These are phyloP conservation scores for Ferrisia virgata DNA, from an alignment of 2,888 invertebrate species.

Conservation along the genomic window DNA sequence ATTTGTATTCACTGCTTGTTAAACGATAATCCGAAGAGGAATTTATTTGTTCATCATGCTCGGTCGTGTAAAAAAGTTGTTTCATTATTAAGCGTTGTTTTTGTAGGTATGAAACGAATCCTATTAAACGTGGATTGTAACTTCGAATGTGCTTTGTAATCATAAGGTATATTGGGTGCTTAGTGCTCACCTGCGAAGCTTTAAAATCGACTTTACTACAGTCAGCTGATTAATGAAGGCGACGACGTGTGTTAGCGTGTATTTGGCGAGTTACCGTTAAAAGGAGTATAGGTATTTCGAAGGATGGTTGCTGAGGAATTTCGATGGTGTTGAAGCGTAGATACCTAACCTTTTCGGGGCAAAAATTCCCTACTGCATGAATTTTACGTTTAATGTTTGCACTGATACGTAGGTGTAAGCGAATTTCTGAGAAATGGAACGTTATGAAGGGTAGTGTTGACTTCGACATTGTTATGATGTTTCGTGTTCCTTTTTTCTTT, in stretches of 20 bases:
- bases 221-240: neutral
- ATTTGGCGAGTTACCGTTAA: neutral
- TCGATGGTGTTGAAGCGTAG: neutral
- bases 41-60: neutral
- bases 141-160: neutral
- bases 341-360: neutral
- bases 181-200: neutral
- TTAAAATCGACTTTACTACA: neutral
- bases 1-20: constrained; percentile 1
- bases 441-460: neutral
- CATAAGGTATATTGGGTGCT: neutral
- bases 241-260: neutral
- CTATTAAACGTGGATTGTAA: neutral
- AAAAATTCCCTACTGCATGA: neutral
- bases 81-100: neutral
- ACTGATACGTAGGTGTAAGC: neutral
- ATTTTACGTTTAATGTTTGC: neutral
- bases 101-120: neutral
- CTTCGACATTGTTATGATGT: neutral
- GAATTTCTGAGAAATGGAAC: neutral
- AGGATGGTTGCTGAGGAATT: neutral
- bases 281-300: neutral
- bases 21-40: neutral
- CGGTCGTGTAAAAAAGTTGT: neutral
- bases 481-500: neutral